phyloP scores from a whole-genome alignment of 2,113 vertebrate genomes.

The Myrmecobius fasciatus region DNA sequence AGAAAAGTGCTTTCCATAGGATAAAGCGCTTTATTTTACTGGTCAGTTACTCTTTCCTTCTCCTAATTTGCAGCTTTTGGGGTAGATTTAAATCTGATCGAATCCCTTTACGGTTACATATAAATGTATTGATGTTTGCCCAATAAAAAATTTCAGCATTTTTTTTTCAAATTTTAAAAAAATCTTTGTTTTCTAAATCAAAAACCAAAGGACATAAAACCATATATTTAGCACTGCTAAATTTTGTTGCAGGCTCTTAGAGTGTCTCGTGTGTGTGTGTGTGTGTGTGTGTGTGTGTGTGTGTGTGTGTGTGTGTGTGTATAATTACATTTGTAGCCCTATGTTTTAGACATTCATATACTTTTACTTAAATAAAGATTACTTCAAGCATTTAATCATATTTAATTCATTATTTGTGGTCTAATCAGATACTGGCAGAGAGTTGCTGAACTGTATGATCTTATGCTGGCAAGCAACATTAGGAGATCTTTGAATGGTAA shows the following conservation, averaged over 20 bases:
- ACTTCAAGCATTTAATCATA: constrained; percentile 34
- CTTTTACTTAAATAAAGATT: neutral
- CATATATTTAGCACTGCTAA: neutral
- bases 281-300: too few species aligned
- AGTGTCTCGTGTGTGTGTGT: too few species aligned
- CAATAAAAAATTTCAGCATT: neutral
- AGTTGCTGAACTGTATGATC: constrained; percentile 39
- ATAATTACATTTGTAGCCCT: neutral
- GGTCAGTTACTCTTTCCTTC: neutral
- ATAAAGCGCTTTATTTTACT: neutral
- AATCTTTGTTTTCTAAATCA: neutral
- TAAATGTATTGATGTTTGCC: neutral
- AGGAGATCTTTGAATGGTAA: constrained; percentile 1
- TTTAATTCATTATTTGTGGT: constrained; percentile 50
- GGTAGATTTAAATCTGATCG: neutral
- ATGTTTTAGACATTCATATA: neutral
- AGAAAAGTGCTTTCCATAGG: neutral
- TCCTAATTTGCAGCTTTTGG: neutral
- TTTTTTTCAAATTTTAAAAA: neutral
- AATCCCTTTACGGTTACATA: neutral
- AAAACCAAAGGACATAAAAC: neutral
- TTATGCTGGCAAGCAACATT: constrained; percentile 33
- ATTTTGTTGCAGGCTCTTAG: neutral
- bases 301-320: too few species aligned
- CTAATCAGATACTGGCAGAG: constrained; percentile 46